Evolutionary conservation across 2,797 vertebrate species (phyloP).

Genomic region (Microctenopoma lineatum): DNA sequence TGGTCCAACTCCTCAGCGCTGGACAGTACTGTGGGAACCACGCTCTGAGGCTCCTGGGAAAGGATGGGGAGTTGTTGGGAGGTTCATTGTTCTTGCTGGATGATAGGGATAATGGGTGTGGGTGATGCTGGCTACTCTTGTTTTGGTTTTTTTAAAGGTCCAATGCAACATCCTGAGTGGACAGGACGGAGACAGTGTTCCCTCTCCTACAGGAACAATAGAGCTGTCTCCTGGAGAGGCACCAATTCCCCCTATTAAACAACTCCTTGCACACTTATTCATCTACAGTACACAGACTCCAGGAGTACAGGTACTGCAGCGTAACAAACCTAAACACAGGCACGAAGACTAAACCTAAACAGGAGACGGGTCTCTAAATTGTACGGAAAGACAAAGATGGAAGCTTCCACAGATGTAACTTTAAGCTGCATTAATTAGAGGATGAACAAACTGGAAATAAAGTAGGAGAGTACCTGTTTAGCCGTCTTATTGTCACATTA

Average conservation of each 20-base stretch:
- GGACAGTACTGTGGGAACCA: constrained; percentile 76
- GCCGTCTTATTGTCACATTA: no score
- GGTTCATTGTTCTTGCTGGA: constrained; percentile 73
- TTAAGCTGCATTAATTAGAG: not conserved
- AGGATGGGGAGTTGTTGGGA: constrained; percentile 50
- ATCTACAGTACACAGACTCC: not conserved
- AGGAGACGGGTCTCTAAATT: not conserved
- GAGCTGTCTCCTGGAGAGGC: constrained; percentile 60
- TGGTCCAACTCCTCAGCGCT: constrained; percentile 49
- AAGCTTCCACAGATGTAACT: not conserved
- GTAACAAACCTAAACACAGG: constrained; percentile 7
- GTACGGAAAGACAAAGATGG: not conserved
- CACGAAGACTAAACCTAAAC: constrained; percentile 8
- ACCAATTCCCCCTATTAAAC: constrained; percentile 49
- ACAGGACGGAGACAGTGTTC: constrained; percentile 67
- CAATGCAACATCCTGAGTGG: constrained; percentile 79
- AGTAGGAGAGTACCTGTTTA: not conserved
- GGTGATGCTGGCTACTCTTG: constrained; percentile 61
- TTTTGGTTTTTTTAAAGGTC: constrained; percentile 38
- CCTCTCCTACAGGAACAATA: constrained; percentile 75
- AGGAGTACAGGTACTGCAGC: constrained; percentile 17
- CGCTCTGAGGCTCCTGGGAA: constrained; percentile 63
- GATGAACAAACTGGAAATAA: not conserved
- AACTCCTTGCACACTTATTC: constrained; percentile 27
- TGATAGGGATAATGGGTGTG: constrained; percentile 65